These are phyloP conservation scores for Dryas iulia DNA, from an alignment of 1,140 invertebrate species.

Conservation along the genomic window DNA sequence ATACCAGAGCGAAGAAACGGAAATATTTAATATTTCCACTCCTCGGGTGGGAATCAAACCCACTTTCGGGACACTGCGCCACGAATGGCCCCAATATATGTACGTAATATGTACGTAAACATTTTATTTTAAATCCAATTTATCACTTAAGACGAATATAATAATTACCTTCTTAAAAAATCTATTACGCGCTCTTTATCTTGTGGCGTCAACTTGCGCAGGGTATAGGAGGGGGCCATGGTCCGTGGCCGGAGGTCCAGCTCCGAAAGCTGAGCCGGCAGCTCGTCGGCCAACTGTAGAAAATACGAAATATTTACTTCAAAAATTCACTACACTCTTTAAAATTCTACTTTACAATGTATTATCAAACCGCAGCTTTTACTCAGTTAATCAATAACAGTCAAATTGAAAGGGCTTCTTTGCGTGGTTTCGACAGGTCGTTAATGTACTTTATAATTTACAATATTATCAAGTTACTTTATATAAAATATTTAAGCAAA, in stretches of 20 bases:
- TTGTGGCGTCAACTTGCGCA: slow-evolving; percentile 51
- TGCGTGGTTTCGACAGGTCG: not conserved
- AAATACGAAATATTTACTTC: slow-evolving; percentile 13
- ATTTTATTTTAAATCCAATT: too few species aligned
- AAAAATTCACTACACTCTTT: not conserved
- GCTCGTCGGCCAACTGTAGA: slow-evolving; percentile 63
- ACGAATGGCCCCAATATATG: too few species aligned
- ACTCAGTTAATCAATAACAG: not conserved
- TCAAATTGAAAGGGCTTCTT: not conserved
- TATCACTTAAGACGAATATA: not conserved
- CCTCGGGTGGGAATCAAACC: too few species aligned
- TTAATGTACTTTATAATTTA: not conserved
- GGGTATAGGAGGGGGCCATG: slow-evolving; percentile 49
- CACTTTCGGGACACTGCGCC: too few species aligned
- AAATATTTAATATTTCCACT: too few species aligned
- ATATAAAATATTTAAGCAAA: not conserved
- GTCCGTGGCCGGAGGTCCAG: slow-evolving; percentile 49
- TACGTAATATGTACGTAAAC: not conserved
- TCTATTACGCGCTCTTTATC: slow-evolving; percentile 80
- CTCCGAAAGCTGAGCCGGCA: slow-evolving; percentile 61
- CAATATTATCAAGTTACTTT: not conserved
- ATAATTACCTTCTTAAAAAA: slow-evolving; percentile 77
- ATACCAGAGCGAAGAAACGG: too few species aligned
- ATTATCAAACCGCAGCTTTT: not conserved
- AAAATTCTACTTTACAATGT: not conserved